Conservation (phyloP, 2,797 vertebrate species). For the Melanotaenia maccullochi region DNA sequence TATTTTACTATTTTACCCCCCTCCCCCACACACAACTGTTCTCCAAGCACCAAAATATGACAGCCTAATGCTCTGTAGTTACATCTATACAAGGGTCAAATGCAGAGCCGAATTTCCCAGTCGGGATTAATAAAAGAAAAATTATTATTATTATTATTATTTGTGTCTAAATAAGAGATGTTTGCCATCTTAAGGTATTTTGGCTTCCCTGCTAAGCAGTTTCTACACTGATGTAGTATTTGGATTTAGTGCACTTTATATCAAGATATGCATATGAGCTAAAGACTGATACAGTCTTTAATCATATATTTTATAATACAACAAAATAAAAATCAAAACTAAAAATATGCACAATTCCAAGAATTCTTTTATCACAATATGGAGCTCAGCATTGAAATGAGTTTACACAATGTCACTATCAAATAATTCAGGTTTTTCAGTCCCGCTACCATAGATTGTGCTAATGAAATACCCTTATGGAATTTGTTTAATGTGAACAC, state of each 20-base stretch:
- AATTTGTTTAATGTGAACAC: neutral
- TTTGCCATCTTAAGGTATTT: too few species aligned
- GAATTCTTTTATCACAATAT: neutral
- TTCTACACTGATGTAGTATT: neutral
- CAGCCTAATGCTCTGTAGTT: too few species aligned
- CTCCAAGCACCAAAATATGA: too few species aligned
- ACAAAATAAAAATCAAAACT: neutral
- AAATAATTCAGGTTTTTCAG: neutral
- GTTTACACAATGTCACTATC: too few species aligned
- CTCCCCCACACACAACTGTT: too few species aligned
- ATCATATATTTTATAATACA: neutral
- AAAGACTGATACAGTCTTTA: neutral
- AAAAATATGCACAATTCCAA: neutral
- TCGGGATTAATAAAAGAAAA: too few species aligned
- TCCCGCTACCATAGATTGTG: neutral
- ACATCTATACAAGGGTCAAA: too few species aligned
- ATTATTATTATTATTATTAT: too few species aligned
- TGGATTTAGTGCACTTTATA: neutral
- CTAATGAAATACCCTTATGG: neutral
- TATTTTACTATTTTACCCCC: neutral
- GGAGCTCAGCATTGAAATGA: neutral
- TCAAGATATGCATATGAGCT: neutral
- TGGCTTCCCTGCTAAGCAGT: too few species aligned
- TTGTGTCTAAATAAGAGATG: too few species aligned
- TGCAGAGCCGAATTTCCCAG: too few species aligned